phyloP scores from a whole-genome alignment of 30 jellyfish, hydroid and myxozoan genomes.

The Phacellophora camtschatica region DNA sequence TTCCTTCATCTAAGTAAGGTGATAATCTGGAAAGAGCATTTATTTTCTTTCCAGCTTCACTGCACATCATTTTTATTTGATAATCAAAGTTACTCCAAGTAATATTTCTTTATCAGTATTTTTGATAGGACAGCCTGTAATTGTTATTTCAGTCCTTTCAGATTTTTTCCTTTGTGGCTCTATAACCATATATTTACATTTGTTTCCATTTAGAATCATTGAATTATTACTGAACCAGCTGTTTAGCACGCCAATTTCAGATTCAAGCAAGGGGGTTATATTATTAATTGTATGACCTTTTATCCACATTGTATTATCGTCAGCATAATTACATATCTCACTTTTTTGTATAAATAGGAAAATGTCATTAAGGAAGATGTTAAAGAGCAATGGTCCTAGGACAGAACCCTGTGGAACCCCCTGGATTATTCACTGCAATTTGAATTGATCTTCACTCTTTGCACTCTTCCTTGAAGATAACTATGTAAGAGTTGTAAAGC shows the following conservation, averaged over 20 bases:
- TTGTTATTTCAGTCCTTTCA: not conserved
- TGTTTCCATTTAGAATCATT: too few relatives aligned
- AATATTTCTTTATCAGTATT: not conserved
- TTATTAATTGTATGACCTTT: not conserved
- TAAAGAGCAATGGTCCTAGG: too few relatives aligned
- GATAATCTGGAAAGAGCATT: constrained; percentile 32
- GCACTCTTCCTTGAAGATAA: not conserved
- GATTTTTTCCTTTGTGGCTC: not conserved
- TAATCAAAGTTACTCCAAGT: not conserved
- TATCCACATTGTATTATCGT: constrained; percentile 26
- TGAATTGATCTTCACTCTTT: not conserved
- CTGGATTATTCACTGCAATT: not conserved
- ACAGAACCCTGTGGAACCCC: constrained; percentile 65
- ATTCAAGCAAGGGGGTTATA: not conserved
- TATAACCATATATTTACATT: not conserved
- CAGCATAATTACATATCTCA: constrained; percentile 11
- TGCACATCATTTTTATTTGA: not conserved
- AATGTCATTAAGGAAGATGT: constrained; percentile 9
- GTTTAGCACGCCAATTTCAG: not conserved
- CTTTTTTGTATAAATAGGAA: not conserved
- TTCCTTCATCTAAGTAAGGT: not conserved
- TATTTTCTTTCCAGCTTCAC: constrained; percentile 19
- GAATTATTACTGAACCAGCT: too few relatives aligned
- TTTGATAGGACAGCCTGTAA: not conserved
- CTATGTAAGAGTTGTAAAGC: constrained; percentile 10